Percentiles rank a stretch among this genome's conserved stretches.
These are phyloP conservation scores for Stylophora pistillata DNA, from an alignment of 64 coral and sea anemone species.

Conservation along the genomic window DNA sequence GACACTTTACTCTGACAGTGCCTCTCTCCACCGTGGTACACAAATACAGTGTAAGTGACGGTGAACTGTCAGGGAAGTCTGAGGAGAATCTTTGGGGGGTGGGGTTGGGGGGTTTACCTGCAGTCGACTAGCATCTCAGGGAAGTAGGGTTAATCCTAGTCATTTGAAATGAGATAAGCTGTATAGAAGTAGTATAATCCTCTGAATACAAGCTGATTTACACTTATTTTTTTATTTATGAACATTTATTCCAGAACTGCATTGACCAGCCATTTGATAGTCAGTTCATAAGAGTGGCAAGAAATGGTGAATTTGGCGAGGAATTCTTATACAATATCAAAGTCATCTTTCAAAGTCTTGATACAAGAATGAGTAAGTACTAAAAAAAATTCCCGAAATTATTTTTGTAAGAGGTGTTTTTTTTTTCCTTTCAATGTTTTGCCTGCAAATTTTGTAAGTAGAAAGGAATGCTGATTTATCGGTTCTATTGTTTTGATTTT, in stretches of 20 bases:
- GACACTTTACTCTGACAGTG: no score
- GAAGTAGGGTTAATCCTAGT: no score
- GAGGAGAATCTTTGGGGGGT: no score
- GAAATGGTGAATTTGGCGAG: constrained; percentile 85
- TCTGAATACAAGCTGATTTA: background rate
- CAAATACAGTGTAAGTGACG: no score
- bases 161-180: no score
- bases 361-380: constrained; percentile 89
- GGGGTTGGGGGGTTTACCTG: no score
- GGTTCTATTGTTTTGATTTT: background rate
- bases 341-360: constrained; percentile 81
- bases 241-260: constrained; percentile 72
- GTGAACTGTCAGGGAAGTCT: no score
- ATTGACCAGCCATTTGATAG: constrained; percentile 93
- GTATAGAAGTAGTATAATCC: background rate
- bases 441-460: no score
- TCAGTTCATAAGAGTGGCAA: constrained; percentile 53
- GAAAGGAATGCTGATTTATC: background rate
- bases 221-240: background rate
- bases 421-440: no score
- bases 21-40: no score
- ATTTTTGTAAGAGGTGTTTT: no score
- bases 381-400: background rate
- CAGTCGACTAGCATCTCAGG: no score
- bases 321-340: constrained; percentile 90